Percentiles rank a stretch among this genome's conserved stretches.
These are phyloP conservation scores for Helicolenus hilgendorfi DNA, from an alignment of 2,797 vertebrate genomes.

Conservation along the genomic window DNA sequence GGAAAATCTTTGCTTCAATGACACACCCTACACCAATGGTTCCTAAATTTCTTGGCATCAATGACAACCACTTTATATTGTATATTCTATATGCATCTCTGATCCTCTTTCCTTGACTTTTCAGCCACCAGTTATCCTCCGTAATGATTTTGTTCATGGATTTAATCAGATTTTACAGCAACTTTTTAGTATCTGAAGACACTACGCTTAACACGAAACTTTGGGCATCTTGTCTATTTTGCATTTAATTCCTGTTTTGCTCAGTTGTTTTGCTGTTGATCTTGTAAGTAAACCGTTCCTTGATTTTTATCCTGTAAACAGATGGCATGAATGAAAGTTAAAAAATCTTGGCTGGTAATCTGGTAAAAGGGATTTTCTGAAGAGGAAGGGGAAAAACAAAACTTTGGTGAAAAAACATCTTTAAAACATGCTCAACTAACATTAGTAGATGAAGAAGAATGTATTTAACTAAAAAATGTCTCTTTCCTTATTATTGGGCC, in stretches of 20 bases:
- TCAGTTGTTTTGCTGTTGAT: background rate
- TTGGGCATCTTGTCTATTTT: background rate
- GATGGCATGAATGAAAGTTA: constrained; percentile 18
- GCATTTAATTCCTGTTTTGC: constrained; percentile 5
- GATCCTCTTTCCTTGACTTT: background rate
- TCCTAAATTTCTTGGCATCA: background rate
- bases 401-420: background rate
- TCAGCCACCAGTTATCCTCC: background rate
- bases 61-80: background rate
- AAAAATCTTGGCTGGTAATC: constrained; percentile 21
- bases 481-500: background rate
- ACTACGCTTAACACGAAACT: background rate
- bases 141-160: background rate
- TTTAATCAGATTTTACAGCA: background rate
- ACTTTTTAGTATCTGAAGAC: background rate
- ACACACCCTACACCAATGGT: background rate
- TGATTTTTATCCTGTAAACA: constrained; percentile 18
- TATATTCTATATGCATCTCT: background rate
- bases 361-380: background rate
- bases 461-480: background rate
- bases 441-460: background rate
- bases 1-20: background rate
- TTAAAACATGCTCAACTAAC: background rate
- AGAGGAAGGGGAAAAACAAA: constrained; percentile 18
- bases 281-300: background rate